Evolutionary conservation across 2,113 vertebrate genomes (phyloP).

Genomic region (Nycticebus coucang): DNA sequence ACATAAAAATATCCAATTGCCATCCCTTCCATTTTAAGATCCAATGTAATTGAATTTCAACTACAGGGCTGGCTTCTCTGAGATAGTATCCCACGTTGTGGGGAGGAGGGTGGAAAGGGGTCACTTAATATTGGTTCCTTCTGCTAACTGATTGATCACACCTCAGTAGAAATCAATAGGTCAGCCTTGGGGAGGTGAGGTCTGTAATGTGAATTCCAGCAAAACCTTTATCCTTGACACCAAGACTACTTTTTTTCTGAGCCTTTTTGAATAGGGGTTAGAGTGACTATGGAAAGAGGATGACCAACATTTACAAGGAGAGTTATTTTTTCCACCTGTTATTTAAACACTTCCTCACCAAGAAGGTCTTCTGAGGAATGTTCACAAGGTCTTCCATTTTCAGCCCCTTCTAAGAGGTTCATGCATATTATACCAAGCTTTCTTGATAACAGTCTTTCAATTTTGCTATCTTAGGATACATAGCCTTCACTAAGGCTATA

Average conservation of each 20-base stretch:
- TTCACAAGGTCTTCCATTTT: neutral
- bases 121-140: neutral
- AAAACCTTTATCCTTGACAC: neutral
- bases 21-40: neutral
- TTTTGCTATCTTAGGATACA: neutral
- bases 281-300: neutral
- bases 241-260: neutral
- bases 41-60: neutral
- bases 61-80: neutral
- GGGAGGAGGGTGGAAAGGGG: too few relatives aligned
- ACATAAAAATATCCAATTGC: slow-evolving; percentile 17
- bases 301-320: neutral
- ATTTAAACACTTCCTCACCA: neutral
- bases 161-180: neutral
- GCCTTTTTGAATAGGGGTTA: neutral
- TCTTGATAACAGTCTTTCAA: neutral
- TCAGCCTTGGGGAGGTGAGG: neutral
- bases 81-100: neutral
- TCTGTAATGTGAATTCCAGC: neutral
- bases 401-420: neutral
- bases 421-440: neutral
- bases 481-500: neutral
- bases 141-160: neutral
- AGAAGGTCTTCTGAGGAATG: neutral
- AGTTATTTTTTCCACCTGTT: neutral